Conservation (phyloP, 2,113 vertebrate genomes). For the Halichoerus grypus region DNA sequence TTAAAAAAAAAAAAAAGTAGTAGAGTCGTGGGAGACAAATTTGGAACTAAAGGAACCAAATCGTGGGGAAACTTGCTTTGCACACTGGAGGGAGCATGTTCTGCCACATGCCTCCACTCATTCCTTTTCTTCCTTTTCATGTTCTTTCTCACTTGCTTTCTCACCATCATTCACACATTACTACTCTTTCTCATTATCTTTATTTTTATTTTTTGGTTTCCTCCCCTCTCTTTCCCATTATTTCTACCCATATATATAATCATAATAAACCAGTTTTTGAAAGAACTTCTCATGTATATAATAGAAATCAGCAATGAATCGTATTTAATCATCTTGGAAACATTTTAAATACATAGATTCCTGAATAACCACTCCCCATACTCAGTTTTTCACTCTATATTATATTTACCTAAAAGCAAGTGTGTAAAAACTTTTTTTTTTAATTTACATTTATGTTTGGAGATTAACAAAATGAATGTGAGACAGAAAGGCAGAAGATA, state of each 20-base stretch:
- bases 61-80: neutral
- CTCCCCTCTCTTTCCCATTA: neutral
- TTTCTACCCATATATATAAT: neutral
- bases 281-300: neutral
- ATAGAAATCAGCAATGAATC: neutral
- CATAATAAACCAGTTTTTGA: neutral
- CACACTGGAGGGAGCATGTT: fast-evolving
- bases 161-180: neutral
- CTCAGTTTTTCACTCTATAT: neutral
- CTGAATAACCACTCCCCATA: neutral
- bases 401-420: neutral
- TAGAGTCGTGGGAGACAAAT: neutral
- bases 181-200: neutral
- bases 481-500: neutral
- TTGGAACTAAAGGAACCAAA: neutral
- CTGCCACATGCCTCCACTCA: neutral
- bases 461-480: neutral
- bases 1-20: neutral
- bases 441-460: neutral
- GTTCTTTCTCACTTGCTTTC: neutral
- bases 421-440: neutral
- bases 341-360: neutral
- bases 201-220: neutral
- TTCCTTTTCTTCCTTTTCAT: neutral
- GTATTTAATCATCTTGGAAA: neutral